Base-by-base conservation (phyloP, 1,140 invertebrate species). In the Stegodyphus mimosarum region DNA sequence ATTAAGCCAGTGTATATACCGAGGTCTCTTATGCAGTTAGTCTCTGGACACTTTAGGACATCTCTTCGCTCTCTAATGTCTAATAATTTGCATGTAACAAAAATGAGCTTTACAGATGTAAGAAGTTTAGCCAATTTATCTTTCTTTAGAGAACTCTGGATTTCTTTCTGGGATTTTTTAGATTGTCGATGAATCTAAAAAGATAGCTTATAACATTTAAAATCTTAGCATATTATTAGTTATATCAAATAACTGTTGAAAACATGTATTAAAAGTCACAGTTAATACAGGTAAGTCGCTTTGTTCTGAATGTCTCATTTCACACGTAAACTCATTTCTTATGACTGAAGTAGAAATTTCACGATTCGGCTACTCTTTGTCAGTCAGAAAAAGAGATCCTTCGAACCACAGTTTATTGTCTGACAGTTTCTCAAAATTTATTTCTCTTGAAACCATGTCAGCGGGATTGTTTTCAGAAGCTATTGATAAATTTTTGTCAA, bases 401-500 rank as follows among this genome's bases (percentile, higher is more conserved):
- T 15, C 55, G 55, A 60, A 60, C 5, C 55, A 60, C 55, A 60
- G 15, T 9, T 60, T 15, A 60, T 15, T 60, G 15, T 15, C 9
- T 2, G 9, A 15, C 9, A 60, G 9, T 60, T 67, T 67, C 18
- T 67, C 2, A 15, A 86, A 11, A 86, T 89, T 88, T 18, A 64
- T 10, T 88, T 89, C 10, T 88, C 88, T 84, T 90, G 90, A 6
- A 86, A 60, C 15, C 9, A 60, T 15, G 1, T 60, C 55, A 60
- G 1, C 55, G 15, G 1, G 55, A 10, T 60, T 60, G 9, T 60
- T 48, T 15, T 66, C 33, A 11, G 88, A 87, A 0, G 76, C 50
- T 10, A 90, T 10, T 87, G 73, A 0, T 85, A 76, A 15, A 70
- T 13, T 9, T 79, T 48, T 0, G 88, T 88, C 0, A 48, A 83